Evolutionary conservation across 2,888 invertebrate genomes (phyloP).

Genomic region (Mechanitis messenoides): DNA sequence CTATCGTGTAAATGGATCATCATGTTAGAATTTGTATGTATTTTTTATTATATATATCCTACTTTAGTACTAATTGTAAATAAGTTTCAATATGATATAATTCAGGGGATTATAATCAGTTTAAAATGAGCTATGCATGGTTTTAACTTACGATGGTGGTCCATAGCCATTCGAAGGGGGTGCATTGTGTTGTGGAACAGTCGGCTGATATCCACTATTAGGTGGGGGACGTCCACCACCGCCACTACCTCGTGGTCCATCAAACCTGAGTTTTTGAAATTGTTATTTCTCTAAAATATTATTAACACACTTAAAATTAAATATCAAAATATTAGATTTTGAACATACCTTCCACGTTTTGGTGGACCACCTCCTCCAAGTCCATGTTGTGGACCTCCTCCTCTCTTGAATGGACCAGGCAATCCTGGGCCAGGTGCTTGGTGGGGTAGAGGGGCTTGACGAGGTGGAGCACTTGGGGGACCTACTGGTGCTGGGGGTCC

Average conservation of each 20-base stretch:
- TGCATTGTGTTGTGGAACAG: conserved; percentile 45
- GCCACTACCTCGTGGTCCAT: conserved; percentile 49
- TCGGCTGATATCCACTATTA: conserved; percentile 50
- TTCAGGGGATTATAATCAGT: too few species aligned
- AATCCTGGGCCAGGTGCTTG: conserved; percentile 25
- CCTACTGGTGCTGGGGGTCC: conserved; percentile 26
- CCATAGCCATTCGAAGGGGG: conserved; percentile 61
- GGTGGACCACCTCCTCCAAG: conserved; percentile 59
- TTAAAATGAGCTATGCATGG: too few species aligned
- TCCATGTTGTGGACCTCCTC: conserved; percentile 56
- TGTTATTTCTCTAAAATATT: too few species aligned
- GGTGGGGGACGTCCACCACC: conserved; percentile 50
- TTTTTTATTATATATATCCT: neutral
- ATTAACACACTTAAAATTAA: too few species aligned
- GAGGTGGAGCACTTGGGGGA: conserved; percentile 16
- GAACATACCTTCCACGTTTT: conserved; percentile 58
- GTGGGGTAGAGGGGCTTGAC: conserved; percentile 19
- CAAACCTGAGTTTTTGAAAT: conserved; percentile 43
- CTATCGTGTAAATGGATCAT: conserved; percentile 71
- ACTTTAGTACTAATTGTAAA: too few species aligned
- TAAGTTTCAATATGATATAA: too few species aligned
- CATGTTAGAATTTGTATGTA: conserved; percentile 35
- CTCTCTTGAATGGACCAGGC: conserved; percentile 53
- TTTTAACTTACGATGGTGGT: conserved; percentile 52
- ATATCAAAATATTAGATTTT: neutral